A percentile compares a stretch with the other conserved stretches of the same genome.
Evolutionary conservation across 1,140 invertebrate genomes (phyloP).

Genomic region (Lordiphosa mommai): DNA sequence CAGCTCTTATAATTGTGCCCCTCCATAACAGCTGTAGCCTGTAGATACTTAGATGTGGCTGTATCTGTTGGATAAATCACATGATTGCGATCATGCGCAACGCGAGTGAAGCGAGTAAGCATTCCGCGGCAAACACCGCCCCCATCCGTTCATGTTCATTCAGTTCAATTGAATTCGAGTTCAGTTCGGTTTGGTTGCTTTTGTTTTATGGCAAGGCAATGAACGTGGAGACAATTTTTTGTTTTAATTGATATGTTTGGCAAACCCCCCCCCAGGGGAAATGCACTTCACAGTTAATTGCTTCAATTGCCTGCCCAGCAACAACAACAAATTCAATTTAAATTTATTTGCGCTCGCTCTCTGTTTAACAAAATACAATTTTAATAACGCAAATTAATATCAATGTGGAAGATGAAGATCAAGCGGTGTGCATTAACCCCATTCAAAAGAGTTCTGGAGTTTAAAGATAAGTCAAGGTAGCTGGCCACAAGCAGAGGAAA

Average conservation of each 20-base stretch:
- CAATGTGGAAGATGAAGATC: background rate
- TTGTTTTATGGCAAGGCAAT: conserved; percentile 36
- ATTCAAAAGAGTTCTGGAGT: background rate
- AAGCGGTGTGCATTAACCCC: background rate
- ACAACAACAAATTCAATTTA: conserved; percentile 60
- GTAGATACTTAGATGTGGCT: background rate
- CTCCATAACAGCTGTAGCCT: conserved; percentile 1
- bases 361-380: background rate
- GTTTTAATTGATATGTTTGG: conserved; percentile 74
- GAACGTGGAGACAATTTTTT: conserved; percentile 24
- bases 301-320: conserved; percentile 53
- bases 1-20: too few species aligned
- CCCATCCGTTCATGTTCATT: conserved; percentile 10
- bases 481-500: too few species aligned
- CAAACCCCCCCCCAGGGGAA: conserved; percentile 47
- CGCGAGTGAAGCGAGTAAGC: conserved; percentile 14
- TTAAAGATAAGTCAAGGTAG: too few species aligned
- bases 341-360: conserved; percentile 1
- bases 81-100: conserved; percentile 66
- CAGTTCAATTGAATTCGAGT: conserved; percentile 7
- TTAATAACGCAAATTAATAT: conserved; percentile 10
- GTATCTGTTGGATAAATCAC: conserved; percentile 51
- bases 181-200: conserved; percentile 17
- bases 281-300: conserved; percentile 75
- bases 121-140: background rate